Percentiles rank a stretch among this genome's conserved stretches.
Conservation (phyloP, 2,888 invertebrate genomes). For the Colletes collaris region DNA sequence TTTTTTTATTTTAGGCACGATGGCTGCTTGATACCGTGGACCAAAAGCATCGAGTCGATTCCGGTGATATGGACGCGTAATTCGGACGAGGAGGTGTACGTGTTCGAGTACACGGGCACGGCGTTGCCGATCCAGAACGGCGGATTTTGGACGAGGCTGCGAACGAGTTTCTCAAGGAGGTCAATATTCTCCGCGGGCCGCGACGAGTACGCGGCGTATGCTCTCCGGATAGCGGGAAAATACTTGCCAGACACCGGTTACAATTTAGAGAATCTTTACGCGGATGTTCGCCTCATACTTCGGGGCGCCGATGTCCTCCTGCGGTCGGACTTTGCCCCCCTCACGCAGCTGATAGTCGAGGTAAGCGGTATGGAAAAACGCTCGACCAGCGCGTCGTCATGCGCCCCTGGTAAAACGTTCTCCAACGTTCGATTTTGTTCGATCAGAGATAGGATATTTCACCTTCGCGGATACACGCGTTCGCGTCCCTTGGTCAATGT, state of each 20-base stretch:
- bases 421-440: slow-evolving; percentile 1
- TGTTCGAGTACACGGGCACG: slow-evolving; percentile 75
- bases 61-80: slow-evolving; percentile 78
- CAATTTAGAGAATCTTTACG: slow-evolving; percentile 74
- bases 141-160: slow-evolving; percentile 71
- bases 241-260: slow-evolving; percentile 64
- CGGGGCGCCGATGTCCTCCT: slow-evolving; percentile 77
- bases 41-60: slow-evolving; percentile 73
- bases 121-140: slow-evolving; percentile 76
- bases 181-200: slow-evolving; percentile 65
- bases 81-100: slow-evolving; percentile 76
- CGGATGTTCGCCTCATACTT: slow-evolving; percentile 75
- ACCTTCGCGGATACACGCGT: too few relatives aligned
- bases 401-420: slow-evolving; percentile 15
- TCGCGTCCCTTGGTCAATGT: too few relatives aligned
- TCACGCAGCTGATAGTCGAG: slow-evolving; percentile 75
- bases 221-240: slow-evolving; percentile 68
- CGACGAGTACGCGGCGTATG: slow-evolving; percentile 72
- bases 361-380: slow-evolving; percentile 64
- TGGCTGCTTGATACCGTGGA: slow-evolving; percentile 80
- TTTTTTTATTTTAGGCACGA: slow-evolving; percentile 76
- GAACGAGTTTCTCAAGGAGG: slow-evolving; percentile 63
- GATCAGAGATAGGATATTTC: background rate
- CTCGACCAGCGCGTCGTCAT: slow-evolving; percentile 1
- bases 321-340: slow-evolving; percentile 74